phyloP scores from a whole-genome alignment of 1,140 invertebrate genomes.

The Drosophila seguyi region DNA sequence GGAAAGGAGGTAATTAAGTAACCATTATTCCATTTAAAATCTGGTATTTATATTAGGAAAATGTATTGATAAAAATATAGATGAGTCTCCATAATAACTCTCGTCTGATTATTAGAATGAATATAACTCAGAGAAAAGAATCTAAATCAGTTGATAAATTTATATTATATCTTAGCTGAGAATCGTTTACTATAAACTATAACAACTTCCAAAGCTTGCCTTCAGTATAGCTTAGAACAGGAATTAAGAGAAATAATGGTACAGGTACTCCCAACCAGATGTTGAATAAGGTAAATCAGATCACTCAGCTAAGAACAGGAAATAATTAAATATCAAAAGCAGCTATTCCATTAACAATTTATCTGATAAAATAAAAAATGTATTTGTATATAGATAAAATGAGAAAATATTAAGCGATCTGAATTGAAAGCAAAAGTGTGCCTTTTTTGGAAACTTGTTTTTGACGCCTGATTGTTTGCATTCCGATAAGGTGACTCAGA shows the following conservation, averaged over 20 bases:
- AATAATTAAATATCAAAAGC: background rate
- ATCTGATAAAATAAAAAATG: background rate
- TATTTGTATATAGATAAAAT: background rate
- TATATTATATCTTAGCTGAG: background rate
- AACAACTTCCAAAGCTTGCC: too few species aligned
- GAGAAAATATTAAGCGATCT: slow-evolving; percentile 7
- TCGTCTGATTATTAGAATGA: background rate
- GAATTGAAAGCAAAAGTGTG: slow-evolving; percentile 28
- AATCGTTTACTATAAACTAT: too few species aligned
- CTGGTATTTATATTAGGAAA: background rate
- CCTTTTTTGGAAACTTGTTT: slow-evolving; percentile 20
- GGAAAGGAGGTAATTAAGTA: background rate
- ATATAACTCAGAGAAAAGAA: background rate
- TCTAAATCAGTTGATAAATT: background rate
- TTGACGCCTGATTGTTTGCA: background rate
- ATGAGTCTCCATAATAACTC: background rate
- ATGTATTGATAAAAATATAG: background rate
- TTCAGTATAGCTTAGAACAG: background rate
- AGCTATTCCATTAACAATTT: background rate
- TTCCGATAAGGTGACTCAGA: slow-evolving; percentile 14
- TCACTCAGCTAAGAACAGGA: background rate
- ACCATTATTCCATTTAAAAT: background rate
- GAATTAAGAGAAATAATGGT: background rate
- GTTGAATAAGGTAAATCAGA: background rate
- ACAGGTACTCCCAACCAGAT: background rate